Evolutionary conservation across 2,888 invertebrate genomes (phyloP), one percentile per base, ranked within the genome.

Genomic region (Formica aserva): DNA sequence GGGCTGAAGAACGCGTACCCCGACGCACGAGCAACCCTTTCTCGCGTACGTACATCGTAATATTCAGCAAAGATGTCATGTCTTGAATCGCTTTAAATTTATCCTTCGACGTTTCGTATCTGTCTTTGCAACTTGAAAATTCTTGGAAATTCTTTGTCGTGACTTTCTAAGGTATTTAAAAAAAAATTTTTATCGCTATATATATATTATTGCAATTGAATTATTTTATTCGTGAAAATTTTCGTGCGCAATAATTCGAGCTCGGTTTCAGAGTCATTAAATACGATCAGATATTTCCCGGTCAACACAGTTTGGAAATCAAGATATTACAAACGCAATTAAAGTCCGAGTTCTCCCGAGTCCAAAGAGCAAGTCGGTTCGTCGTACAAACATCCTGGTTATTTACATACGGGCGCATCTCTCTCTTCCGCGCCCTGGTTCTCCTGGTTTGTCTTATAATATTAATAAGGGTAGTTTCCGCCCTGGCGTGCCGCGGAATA

Each of bases 381-480:
- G 88, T 86, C 89, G 87, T 85, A 89, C 91, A 92, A 93, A 93
- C 92, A 92, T 92, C 89, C 89, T 88, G 91, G 88, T 90, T 93
- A 93, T 94, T 93, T 93, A 92, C 93, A 92, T 91, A 89, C 91
- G 89, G 86, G 87, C 87, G 84, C 87, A 83, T 48, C 57, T 81
- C 82, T 66, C 82, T 84, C 75, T 74, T 65, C 45, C 80, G 18
- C 69, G 63, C 78, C 45, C 60, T 74, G 69, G 72, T 82, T 76
- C 83, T 85, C 66, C 76, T 89, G 91, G 92, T 93, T 93, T 93
- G 92, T 93, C 94, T 94, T 93, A 93, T 94, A 94, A 92, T 94
- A 94, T 94, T 94, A 94, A 94, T 94, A 94, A 94, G 93, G 94
- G 93, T 93, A 93, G 93, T 93, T 94, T 93, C 93, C 93, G 92